Evolutionary conservation across 2,888 invertebrate species (phyloP).

Genomic region (Zygothrica quintamaculata): DNA sequence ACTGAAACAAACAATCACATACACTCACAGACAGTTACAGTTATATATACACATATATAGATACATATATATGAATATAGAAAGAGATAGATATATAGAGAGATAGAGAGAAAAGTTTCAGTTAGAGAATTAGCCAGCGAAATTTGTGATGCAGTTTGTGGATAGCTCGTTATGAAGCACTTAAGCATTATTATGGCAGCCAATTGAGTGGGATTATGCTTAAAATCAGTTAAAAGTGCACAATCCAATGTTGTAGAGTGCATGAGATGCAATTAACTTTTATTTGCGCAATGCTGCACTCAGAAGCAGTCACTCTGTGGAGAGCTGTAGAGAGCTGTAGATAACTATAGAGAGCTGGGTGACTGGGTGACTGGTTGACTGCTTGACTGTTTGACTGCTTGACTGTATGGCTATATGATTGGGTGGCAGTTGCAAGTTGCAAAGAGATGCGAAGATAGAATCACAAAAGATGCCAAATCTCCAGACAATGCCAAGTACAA

Average conservation of each 20-base stretch:
- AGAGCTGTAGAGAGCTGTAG: conserved; percentile 1
- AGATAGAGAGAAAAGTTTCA: not conserved
- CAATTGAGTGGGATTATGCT: conserved; percentile 35
- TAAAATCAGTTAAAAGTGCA: conserved; percentile 32
- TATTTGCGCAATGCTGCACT: conserved; percentile 45
- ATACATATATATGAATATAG: not conserved
- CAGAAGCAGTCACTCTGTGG: conserved; percentile 15
- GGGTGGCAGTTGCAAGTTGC: conserved; percentile 19
- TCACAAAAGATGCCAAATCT: conserved; percentile 61
- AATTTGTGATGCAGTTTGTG: conserved; percentile 27
- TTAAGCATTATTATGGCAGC: conserved; percentile 12
- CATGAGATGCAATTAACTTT: conserved; percentile 53
- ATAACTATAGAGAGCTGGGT: too few relatives aligned
- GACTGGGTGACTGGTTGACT: too few relatives aligned
- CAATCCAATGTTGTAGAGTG: conserved; percentile 43
- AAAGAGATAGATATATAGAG: too few relatives aligned
- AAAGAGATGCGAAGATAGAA: conserved; percentile 27
- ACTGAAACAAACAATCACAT: conserved; percentile 7
- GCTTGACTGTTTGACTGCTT: too few relatives aligned
- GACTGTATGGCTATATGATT: too few relatives aligned
- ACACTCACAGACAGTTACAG: conserved; percentile 2
- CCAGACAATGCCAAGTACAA: conserved; percentile 68
- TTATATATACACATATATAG: not conserved
- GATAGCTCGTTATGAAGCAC: conserved; percentile 32
- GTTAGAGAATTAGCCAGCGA: conserved; percentile 27